These are phyloP conservation scores for Aurelia coerulea DNA, from an alignment of 30 jellyfish, hydroid and myxozoan genomes.

Conservation along the genomic window DNA sequence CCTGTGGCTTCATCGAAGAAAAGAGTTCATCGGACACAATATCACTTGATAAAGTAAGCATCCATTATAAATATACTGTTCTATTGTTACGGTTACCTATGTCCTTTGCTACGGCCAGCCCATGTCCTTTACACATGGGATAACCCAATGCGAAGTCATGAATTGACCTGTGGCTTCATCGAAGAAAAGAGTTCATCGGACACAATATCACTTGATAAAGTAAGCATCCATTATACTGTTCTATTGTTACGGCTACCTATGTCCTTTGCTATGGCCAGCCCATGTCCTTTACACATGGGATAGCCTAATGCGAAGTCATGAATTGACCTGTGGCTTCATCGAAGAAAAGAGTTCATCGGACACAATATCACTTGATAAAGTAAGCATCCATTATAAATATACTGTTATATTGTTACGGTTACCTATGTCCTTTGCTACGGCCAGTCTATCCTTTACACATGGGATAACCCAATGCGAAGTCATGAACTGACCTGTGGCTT, in stretches of 20 bases:
- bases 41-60: constrained; percentile 80
- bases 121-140: neutral
- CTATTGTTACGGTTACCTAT: neutral
- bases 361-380: constrained; percentile 79
- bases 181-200: constrained; percentile 77
- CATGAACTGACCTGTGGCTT: constrained; percentile 77
- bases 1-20: constrained; percentile 80
- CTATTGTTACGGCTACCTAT: neutral
- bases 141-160: constrained; percentile 33
- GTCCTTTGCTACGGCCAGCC: neutral
- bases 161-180: constrained; percentile 71
- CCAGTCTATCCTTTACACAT: neutral
- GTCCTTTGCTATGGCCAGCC: neutral
- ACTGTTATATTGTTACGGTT: neutral
- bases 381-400: neutral
- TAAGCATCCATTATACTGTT: neutral
- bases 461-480: neutral
- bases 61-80: no score
- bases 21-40: constrained; percentile 72
- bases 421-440: neutral
- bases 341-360: constrained; percentile 81
- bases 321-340: constrained; percentile 73
- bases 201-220: constrained; percentile 76
- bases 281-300: neutral
- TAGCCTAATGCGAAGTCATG: constrained; percentile 22